phyloP scores from a whole-genome alignment of 1,140 invertebrate species.

The Drosophila orena region DNA sequence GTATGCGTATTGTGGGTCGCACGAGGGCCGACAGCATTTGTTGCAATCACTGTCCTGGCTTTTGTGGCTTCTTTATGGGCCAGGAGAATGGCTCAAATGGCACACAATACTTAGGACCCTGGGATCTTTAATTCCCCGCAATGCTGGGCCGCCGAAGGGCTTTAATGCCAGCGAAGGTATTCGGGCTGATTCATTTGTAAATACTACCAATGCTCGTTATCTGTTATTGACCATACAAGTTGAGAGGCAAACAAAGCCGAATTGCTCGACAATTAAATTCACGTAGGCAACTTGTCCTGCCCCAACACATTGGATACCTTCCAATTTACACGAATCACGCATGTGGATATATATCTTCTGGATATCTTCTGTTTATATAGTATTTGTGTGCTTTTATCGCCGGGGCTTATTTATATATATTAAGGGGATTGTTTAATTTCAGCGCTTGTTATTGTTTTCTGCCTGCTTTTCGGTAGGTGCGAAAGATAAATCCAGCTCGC shows the following conservation, averaged over 20 bases:
- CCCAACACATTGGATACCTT: constrained; percentile 3
- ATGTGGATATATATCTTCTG: no score
- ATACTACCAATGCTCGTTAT: constrained; percentile 23
- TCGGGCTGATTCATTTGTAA: constrained; percentile 28
- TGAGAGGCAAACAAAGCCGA: constrained; percentile 66
- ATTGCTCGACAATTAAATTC: constrained; percentile 64
- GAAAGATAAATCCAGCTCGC: constrained; percentile 61
- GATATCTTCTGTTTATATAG: constrained; percentile 4
- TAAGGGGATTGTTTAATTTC: constrained; percentile 61
- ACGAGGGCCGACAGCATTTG: constrained; percentile 46
- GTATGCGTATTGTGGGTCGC: constrained; percentile 53
- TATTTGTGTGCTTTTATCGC: constrained; percentile 26
- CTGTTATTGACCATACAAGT: constrained; percentile 29
- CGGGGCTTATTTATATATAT: constrained; percentile 64
- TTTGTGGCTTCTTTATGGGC: constrained; percentile 42
- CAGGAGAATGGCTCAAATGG: constrained; percentile 34
- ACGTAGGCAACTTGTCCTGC: constrained; percentile 47
- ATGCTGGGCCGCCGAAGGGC: not conserved
- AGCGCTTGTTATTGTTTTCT: constrained; percentile 21
- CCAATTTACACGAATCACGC: not conserved
- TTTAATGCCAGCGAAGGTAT: constrained; percentile 21
- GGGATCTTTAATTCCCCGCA: constrained; percentile 21
- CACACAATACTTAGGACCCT: constrained; percentile 40
- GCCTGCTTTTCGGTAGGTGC: constrained; percentile 53
- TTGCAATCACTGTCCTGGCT: constrained; percentile 23